A percentile compares a stretch with the other conserved stretches of the same genome.
Evolutionary conservation across 2,797 vertebrate genomes (phyloP).

Genomic region (Hippocampus kuda): DNA sequence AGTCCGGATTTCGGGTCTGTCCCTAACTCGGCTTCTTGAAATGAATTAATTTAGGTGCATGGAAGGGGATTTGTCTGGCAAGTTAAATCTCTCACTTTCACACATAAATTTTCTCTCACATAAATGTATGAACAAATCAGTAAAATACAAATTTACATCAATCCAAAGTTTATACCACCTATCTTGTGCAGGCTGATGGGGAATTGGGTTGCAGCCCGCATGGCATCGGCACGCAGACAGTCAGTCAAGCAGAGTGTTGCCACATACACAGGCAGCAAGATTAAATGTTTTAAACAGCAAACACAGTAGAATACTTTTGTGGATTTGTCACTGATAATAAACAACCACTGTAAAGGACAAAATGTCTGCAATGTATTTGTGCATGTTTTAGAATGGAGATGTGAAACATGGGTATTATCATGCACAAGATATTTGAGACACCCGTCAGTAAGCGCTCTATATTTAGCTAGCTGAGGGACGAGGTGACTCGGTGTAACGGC

Average conservation of each 20-base stretch:
- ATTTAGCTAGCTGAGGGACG: constrained; percentile 38
- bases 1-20: background rate
- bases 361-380: background rate
- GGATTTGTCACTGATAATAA: background rate
- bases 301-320: background rate
- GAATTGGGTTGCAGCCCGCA: background rate
- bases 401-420: constrained; percentile 19
- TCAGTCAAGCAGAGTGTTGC: too few relatives aligned
- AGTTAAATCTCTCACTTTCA: background rate
- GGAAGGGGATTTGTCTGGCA: background rate
- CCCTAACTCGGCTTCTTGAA: background rate
- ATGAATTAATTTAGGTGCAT: background rate
- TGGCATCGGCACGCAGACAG: too few relatives aligned
- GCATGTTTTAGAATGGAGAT: constrained; percentile 17
- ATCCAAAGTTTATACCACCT: background rate
- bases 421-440: constrained; percentile 24
- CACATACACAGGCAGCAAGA: too few relatives aligned
- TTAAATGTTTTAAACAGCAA: too few relatives aligned
- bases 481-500: background rate
- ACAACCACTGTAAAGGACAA: background rate
- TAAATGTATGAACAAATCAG: background rate
- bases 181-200: background rate
- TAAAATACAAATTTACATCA: background rate
- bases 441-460: constrained; percentile 57
- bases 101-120: background rate